Base-by-base conservation (phyloP, 2,888 invertebrate species). In the Drosophila anomalipes region DNA sequence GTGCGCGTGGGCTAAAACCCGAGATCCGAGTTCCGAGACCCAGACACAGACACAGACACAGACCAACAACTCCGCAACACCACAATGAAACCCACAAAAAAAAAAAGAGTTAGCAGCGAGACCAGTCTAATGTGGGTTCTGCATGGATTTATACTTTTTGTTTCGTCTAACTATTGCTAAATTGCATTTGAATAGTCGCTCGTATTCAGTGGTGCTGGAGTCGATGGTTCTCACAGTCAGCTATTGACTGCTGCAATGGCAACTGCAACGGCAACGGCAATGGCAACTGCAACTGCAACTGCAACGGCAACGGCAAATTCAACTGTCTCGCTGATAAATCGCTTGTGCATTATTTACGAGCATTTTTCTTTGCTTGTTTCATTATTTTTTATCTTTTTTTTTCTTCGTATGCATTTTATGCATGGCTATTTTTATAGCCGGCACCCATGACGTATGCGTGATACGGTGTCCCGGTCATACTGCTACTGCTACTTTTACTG, bases 391-490 rank as follows among this genome's bases (percentile, higher is more conserved):
- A 2, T 39, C 16, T 70, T 19, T 16, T n/a, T 26, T n/a, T 3
- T 44, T 14, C 28, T n/a, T 57, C 61, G 67, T 57, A 41, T 58
- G 70, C 56, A 58, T 69, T 78, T 78, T 68, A 85, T 83, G 75
- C 86, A 59, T 85, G 74, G 67, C 66, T 71, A 74, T 74, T 82
- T 86, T 89, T 73, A 83, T 86, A 73, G 62, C 77, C 64, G 84
- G 70, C 79, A 74, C 47, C 70, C 84, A 81, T 85, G 84, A 85
- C 89, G 84, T 86, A 85, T 89, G 82, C 77, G 82, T 74, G 72
- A 86, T 89, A 74, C 73, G 74, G 57, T 77, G 60, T 68, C 41
- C 56, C 65, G 47, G 33, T 58, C 32, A 30, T 39, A 53, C 54
- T 53, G 33, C 37, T n/a, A 35, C 65, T 26, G 26, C 65, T 22